Conservation (phyloP, 2,797 vertebrate species). For the Syncerus caffer region DNA sequence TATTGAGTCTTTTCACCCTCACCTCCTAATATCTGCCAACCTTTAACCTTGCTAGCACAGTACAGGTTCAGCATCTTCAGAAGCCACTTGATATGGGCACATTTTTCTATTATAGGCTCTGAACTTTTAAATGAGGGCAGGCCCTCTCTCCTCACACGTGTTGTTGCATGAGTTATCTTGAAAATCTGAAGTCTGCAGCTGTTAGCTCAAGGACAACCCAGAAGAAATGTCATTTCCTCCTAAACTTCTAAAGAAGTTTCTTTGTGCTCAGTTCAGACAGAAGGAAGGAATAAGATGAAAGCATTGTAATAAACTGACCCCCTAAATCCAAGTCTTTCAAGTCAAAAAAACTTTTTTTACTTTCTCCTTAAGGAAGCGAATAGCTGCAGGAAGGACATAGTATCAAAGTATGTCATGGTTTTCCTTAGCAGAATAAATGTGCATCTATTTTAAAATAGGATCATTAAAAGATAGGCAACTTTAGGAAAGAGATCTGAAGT, state of each 20-base stretch:
- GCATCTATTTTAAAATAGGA: slow-evolving; percentile 45
- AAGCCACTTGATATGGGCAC: slow-evolving; percentile 26
- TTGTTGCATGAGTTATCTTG: slow-evolving; percentile 24
- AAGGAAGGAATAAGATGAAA: slow-evolving; percentile 20
- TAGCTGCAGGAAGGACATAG: neutral
- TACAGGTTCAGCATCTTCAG: slow-evolving; percentile 5
- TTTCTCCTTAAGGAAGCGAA: slow-evolving; percentile 21
- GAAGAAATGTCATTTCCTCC: slow-evolving; percentile 49
- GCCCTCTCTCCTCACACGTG: slow-evolving; percentile 12
- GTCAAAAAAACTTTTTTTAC: neutral
- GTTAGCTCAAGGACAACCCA: slow-evolving; percentile 40
- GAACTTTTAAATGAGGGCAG: slow-evolving; percentile 47
- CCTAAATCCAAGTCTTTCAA: slow-evolving; percentile 38
- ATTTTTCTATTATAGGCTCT: slow-evolving; percentile 28
- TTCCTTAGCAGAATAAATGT: slow-evolving; percentile 40
- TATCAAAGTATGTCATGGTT: neutral
- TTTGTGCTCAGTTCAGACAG: slow-evolving; percentile 3
- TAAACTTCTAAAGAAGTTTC: slow-evolving; percentile 49
- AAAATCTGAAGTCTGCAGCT: slow-evolving; percentile 53
- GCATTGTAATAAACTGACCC: neutral
- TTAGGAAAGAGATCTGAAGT: neutral
- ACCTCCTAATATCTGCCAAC: slow-evolving; percentile 62
- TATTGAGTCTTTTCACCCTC: slow-evolving; percentile 47
- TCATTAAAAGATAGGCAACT: slow-evolving; percentile 30
- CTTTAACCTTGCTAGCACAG: slow-evolving; percentile 59